Conservation (phyloP, 2,888 invertebrate genomes). For the Leucoma salicis region DNA sequence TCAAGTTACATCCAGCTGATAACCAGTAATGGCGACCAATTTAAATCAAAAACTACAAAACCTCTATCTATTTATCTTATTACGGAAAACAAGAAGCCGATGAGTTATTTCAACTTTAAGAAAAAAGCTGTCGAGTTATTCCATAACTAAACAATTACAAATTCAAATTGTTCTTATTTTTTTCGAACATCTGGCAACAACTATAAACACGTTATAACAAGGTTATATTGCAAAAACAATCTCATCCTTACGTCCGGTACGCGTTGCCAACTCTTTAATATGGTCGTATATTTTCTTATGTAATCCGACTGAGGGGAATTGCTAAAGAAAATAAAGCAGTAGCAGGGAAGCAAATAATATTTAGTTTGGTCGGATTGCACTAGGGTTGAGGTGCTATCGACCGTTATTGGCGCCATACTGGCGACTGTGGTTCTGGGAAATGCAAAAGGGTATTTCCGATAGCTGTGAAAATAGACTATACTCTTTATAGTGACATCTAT, state of each 20-base stretch:
- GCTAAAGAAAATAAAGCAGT: background rate
- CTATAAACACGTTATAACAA: constrained; percentile 14
- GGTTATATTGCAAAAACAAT: constrained; percentile 16
- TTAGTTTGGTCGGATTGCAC: constrained; percentile 24
- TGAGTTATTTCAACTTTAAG: too few relatives aligned
- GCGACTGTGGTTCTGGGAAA: constrained; percentile 38
- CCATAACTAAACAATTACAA: too few relatives aligned
- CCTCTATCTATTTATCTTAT: too few relatives aligned
- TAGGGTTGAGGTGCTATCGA: constrained; percentile 49
- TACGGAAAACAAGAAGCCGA: too few relatives aligned
- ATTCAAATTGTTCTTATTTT: too few relatives aligned
- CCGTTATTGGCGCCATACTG: constrained; percentile 50
- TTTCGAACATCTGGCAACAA: constrained; percentile 35
- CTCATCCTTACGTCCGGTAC: background rate
- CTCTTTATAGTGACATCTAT: too few relatives aligned
- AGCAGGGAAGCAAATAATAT: background rate
- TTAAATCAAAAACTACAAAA: too few relatives aligned
- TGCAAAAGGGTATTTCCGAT: constrained; percentile 22
- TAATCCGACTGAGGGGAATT: constrained; percentile 13
- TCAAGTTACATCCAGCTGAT: too few relatives aligned
- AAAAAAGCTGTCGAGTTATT: too few relatives aligned
- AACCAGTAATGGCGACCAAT: too few relatives aligned
- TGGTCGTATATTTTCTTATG: constrained; percentile 16
- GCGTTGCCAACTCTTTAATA: constrained; percentile 12
- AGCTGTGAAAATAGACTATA: too few relatives aligned